phyloP scores from a whole-genome alignment of 2,888 invertebrate species.

The Lapara coniferarum region DNA sequence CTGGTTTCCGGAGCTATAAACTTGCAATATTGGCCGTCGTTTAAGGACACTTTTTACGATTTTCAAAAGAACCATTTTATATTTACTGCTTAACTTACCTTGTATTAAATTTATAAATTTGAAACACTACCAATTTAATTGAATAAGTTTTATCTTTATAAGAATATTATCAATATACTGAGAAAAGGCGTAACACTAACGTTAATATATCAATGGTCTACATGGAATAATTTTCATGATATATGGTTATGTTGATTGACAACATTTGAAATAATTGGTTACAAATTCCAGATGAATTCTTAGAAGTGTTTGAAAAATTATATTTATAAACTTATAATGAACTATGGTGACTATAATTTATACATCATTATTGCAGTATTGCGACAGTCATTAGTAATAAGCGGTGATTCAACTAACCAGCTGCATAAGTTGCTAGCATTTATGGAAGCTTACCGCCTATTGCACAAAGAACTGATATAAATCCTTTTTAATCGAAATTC shows the following conservation, averaged over 20 bases:
- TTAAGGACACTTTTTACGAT: conserved; percentile 44
- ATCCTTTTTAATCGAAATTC: conserved; percentile 33
- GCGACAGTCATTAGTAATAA: conserved; percentile 25
- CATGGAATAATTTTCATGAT: not conserved
- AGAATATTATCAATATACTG: no score
- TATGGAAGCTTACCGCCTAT: conserved; percentile 42
- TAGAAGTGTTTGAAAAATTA: conserved; percentile 2
- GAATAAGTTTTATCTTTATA: not conserved
- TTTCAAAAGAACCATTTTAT: conserved; percentile 43
- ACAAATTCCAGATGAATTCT: conserved; percentile 13
- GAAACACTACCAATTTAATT: conserved; percentile 8
- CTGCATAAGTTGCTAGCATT: conserved; percentile 39
- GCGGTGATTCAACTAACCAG: conserved; percentile 46
- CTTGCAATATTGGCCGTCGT: conserved; percentile 47
- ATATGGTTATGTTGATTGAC: not conserved
- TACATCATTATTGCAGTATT: conserved; percentile 22
- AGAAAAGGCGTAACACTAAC: no score
- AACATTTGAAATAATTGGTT: not conserved
- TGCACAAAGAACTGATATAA: conserved; percentile 43
- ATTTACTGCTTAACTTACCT: conserved; percentile 41
- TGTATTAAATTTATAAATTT: conserved; percentile 42
- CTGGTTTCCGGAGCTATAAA: conserved; percentile 39
- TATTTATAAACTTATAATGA: not conserved
- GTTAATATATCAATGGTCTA: no score
- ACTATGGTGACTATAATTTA: conserved; percentile 10